These are phyloP conservation scores for Epinephelus coioides DNA, from an alignment of 2,797 vertebrate species.

Conservation along the genomic window DNA sequence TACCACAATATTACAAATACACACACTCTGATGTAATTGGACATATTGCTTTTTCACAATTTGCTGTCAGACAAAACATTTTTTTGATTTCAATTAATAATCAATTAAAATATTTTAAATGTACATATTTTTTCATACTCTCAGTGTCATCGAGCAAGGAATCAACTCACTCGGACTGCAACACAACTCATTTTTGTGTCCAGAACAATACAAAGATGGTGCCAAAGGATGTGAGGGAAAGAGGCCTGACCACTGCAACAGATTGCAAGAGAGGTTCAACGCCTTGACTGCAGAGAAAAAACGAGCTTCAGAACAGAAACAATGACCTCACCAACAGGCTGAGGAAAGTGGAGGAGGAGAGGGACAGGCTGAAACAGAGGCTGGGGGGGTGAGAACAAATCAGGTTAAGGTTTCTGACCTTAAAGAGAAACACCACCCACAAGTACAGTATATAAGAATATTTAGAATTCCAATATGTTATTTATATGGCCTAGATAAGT, in stretches of 20 bases:
- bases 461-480: no score
- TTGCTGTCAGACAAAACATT: neutral
- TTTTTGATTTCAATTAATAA: neutral
- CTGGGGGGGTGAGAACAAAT: neutral
- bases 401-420: no score
- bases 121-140: neutral
- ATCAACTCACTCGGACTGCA: neutral
- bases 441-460: no score
- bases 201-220: neutral
- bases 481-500: no score
- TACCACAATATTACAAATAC: neutral
- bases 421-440: no score
- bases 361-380: neutral
- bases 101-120: neutral
- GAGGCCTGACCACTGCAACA: neutral
- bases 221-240: neutral
- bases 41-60: neutral
- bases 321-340: neutral
- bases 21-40: neutral
- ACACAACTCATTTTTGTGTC: neutral
- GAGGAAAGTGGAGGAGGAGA: neutral
- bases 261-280: conserved; percentile 10
- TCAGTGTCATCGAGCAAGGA: conserved; percentile 15
- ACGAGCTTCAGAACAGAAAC: conserved; percentile 13
- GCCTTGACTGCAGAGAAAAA: conserved; percentile 37